phyloP scores from a whole-genome alignment of 53 echinoderm and acorn worm genomes.

The Apostichopus leukothele region DNA sequence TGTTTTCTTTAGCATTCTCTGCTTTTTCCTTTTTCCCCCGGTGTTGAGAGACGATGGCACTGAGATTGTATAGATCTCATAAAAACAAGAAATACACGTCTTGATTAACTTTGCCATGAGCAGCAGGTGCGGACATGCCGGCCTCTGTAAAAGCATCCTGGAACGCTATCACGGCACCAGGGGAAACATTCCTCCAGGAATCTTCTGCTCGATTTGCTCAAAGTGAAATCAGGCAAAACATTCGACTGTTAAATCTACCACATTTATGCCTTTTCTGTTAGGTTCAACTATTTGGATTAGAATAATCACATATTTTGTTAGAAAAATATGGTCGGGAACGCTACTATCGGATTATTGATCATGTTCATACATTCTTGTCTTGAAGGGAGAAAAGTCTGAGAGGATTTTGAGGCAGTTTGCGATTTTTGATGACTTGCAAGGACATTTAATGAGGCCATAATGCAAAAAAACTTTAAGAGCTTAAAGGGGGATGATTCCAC shows the following conservation, averaged over 20 bases:
- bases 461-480: no score
- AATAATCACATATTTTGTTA: no score
- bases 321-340: no score
- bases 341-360: no score
- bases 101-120: slow-evolving; percentile 37
- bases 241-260: neutral
- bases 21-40: neutral
- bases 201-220: neutral
- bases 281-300: no score
- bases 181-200: neutral
- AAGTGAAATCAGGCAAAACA: neutral
- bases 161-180: neutral
- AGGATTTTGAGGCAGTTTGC: no score
- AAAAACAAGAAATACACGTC: neutral
- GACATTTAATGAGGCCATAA: no score
- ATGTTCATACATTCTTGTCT: no score
- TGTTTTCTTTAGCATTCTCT: no score
- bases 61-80: neutral
- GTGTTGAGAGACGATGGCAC: neutral
- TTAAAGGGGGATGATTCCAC: no score
- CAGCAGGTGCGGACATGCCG: slow-evolving; percentile 6
- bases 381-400: no score
- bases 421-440: no score
- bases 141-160: slow-evolving; percentile 5
- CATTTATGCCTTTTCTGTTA: neutral